These are phyloP conservation scores for Gambusia holbrooki DNA, from an alignment of 2,113 vertebrate species.

Conservation along the genomic window DNA sequence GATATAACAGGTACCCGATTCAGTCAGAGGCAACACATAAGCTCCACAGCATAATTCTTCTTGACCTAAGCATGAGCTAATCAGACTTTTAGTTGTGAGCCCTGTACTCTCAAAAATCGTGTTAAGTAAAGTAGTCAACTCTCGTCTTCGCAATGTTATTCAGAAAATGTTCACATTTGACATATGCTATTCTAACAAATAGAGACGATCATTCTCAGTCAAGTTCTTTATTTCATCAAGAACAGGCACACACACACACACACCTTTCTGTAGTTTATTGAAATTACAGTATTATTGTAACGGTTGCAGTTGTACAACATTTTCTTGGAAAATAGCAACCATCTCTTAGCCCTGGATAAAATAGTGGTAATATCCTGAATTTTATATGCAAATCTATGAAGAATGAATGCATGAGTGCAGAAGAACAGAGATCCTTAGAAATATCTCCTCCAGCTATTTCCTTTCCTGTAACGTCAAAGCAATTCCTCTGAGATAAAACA, in stretches of 20 bases:
- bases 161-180: background rate
- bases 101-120: background rate
- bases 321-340: no score
- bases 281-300: no score
- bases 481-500: background rate
- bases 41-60: slow-evolving; percentile 1
- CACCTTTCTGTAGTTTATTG: no score
- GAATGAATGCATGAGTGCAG: no score
- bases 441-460: background rate
- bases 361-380: no score
- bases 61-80: slow-evolving; percentile 6
- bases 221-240: background rate
- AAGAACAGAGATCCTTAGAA: background rate
- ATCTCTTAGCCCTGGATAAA: no score
- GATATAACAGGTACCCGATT: slow-evolving; percentile 79
- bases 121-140: background rate
- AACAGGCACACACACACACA: no score
- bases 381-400: no score
- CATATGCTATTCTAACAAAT: no score
- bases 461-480: background rate
- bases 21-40: background rate
- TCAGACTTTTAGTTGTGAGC: background rate
- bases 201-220: background rate
- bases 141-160: no score
- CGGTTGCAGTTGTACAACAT: no score